A percentile compares a stretch with the other conserved stretches of the same genome.
Evolutionary conservation across 2,888 invertebrate species (phyloP).

Genomic region (Stegana nigrithorax): DNA sequence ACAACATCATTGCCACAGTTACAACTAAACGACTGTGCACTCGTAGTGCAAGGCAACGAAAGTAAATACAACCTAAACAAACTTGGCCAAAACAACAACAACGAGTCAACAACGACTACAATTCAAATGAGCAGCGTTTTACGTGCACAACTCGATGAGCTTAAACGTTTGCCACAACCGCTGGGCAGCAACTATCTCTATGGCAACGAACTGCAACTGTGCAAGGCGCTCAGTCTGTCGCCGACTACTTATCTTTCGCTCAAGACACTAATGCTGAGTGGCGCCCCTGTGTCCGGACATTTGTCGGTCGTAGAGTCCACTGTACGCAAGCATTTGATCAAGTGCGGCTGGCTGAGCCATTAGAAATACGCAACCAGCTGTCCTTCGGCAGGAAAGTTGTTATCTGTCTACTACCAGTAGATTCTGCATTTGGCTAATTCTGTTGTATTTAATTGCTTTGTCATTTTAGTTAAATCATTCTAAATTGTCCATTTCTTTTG

Average conservation of each 20-base stretch:
- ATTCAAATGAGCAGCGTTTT: constrained; percentile 75
- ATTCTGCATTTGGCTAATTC: no score
- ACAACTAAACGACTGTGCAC: constrained; percentile 48
- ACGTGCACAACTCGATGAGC: constrained; percentile 66
- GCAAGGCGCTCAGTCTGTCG: constrained; percentile 81
- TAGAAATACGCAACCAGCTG: constrained; percentile 33
- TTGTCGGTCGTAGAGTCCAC: constrained; percentile 63
- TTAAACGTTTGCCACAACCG: constrained; percentile 60
- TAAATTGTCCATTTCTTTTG: not conserved
- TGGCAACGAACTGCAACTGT: constrained; percentile 79
- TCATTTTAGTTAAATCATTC: no score
- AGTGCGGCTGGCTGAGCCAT: constrained; percentile 68
- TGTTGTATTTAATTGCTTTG: no score
- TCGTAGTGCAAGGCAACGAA: constrained; percentile 33
- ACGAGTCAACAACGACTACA: constrained; percentile 26
- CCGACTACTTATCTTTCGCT: constrained; percentile 90
- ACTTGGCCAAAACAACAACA: constrained; percentile 24
- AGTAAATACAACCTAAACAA: constrained; percentile 36
- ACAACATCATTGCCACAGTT: constrained; percentile 34
- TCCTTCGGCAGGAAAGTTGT: not conserved
- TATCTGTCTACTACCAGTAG: no score
- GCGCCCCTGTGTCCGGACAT: constrained; percentile 58
- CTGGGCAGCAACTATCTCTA: constrained; percentile 73
- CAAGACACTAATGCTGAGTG: constrained; percentile 82
- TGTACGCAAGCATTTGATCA: constrained; percentile 70